Evolutionary conservation across 1,140 invertebrate species (phyloP), one percentile per base, ranked within the genome.

Genomic region (Cherax destructor): DNA sequence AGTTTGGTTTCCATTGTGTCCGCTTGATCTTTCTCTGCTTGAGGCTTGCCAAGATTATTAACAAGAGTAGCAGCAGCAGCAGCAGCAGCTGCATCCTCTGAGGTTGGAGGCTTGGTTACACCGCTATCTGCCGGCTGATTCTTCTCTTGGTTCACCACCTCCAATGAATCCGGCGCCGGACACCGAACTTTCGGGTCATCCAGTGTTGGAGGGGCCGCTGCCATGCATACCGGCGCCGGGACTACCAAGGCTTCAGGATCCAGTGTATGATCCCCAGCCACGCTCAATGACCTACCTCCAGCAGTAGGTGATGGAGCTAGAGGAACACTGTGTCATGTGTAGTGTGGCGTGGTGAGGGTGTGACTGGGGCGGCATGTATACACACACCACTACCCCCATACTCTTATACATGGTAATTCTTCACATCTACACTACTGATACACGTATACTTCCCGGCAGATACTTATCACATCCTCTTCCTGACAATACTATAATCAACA

Each of bases 1-100:
- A 88, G 79, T 52, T 83, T 41, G 3, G 61, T 18, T 7, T 88
- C 87, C 87, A 88, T 88, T 6, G 59, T 18, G 61, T 21, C 61
- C 5, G 61, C 16, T 65, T 16, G 11, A 6, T 59, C 30, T 41
- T 59, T 9, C 56, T 3, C 56, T 59, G 56, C 56, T 16, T 59
- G 56, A 16, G 56, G 56, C 9, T 9, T 3, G 56, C 9, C 9
- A 16, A 59, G 56, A 41, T 41, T 41, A 41, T 41, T 2, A 41
- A 41, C 30, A 41, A 41, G 30, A 41, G 30, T 41, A 41, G 30
- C 30, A 41, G 30, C 2, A 41, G 30, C 30, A 41, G 30, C 30
- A 41, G 56, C 56, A 21, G 13, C 0, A 21, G 65, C 5, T 41
- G 11, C 65, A 69, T 69, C 65, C 65, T 69, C 18, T 18, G 65